phyloP scores from a whole-genome alignment of 92 coral and sea anemone genomes.

The Porites cylindrica region DNA sequence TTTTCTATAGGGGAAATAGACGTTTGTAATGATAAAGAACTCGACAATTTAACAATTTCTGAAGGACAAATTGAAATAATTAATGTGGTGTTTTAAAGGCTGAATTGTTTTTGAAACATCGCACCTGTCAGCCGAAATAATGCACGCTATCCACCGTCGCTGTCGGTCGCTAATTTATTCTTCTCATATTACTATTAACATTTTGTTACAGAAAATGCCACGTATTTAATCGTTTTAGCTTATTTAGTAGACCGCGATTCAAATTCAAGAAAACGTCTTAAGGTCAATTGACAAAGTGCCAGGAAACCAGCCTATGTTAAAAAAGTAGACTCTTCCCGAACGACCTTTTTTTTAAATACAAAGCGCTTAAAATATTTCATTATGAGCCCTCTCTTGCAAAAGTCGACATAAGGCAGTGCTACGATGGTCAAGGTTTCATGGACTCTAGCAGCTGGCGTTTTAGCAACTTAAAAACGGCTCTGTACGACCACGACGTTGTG shows the following conservation, averaged over 20 bases:
- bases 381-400: too few species aligned
- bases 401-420: too few species aligned
- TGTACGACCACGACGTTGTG: too few species aligned
- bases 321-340: too few species aligned
- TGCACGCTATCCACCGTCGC: neutral
- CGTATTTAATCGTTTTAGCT: slow-evolving; percentile 2
- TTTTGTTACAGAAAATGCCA: slow-evolving; percentile 17
- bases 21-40: neutral
- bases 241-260: too few species aligned
- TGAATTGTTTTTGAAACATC: neutral
- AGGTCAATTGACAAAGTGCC: too few species aligned
- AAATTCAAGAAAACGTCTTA: neutral
- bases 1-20: neutral
- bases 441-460: too few species aligned
- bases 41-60: neutral
- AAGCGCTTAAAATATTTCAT: too few species aligned
- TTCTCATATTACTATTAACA: neutral
- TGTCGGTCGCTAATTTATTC: slow-evolving; percentile 16
- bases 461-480: too few species aligned
- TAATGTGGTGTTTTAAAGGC: neutral
- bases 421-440: too few species aligned
- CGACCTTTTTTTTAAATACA: too few species aligned
- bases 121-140: neutral
- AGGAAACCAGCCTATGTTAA: too few species aligned
- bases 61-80: neutral